These are phyloP conservation scores for Antennarius maculatus DNA, from an alignment of 2,797 vertebrate genomes.

Conservation along the genomic window DNA sequence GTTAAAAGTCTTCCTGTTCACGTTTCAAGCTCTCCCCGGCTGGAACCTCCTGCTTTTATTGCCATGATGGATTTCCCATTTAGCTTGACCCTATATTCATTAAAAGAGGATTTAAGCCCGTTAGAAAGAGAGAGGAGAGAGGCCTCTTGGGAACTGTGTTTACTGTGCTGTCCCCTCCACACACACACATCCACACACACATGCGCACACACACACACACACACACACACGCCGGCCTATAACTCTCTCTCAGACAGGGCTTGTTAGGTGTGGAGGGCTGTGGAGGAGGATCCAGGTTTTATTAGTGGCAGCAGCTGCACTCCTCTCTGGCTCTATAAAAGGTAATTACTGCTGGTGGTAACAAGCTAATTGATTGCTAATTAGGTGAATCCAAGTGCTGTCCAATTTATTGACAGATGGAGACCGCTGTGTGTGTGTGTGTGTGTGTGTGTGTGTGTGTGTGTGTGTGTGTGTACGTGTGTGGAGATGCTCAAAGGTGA, in stretches of 20 bases:
- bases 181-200: constrained; percentile 27
- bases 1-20: constrained; percentile 36
- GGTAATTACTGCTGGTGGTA: constrained; percentile 99
- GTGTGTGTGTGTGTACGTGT: constrained; percentile 24
- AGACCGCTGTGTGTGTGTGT: constrained; percentile 36
- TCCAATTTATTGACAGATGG: constrained; percentile 93
- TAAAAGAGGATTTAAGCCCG: constrained; percentile 87
- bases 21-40: constrained; percentile 42
- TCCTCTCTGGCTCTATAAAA: constrained; percentile 94
- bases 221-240: constrained; percentile 75
- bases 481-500: constrained; percentile 13
- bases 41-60: constrained; percentile 65
- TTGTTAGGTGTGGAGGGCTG: constrained; percentile 75
- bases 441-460: constrained; percentile 21
- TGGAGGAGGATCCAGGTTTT: constrained; percentile 87
- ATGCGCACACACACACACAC: constrained; percentile 25
- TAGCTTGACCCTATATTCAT: constrained; percentile 86
- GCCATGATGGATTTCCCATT: constrained; percentile 79
- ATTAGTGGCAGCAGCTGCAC: constrained; percentile 97
- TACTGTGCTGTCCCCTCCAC: constrained; percentile 76
- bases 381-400: constrained; percentile 97
- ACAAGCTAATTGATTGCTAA: constrained; percentile 99
- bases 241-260: constrained; percentile 86
- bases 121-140: constrained; percentile 82
- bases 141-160: constrained; percentile 84